These are phyloP conservation scores for Macrotis lagotis DNA, from an alignment of 2,113 vertebrate genomes.

Conservation along the genomic window DNA sequence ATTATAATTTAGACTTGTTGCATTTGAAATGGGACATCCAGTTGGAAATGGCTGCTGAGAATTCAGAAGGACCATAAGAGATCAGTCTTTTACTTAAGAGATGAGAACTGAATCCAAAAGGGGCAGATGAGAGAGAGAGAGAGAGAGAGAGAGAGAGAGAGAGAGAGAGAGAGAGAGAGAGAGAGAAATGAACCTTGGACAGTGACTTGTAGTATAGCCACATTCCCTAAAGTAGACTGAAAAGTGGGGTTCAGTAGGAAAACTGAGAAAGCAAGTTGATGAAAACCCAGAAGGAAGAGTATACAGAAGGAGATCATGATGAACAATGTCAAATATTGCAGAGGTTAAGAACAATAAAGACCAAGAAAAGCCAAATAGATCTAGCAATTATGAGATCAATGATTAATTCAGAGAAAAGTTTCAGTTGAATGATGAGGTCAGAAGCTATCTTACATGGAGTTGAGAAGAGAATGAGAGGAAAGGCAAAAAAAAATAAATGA, in stretches of 20 bases:
- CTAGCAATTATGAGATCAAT: not conserved
- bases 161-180: not conserved
- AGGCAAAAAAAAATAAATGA: not conserved
- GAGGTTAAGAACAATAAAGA: not conserved
- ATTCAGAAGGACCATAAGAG: not conserved
- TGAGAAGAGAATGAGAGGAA: not conserved
- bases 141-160: no score
- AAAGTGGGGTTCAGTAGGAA: not conserved
- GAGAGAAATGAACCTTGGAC: not conserved
- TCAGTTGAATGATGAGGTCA: not conserved
- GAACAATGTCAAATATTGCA: not conserved
- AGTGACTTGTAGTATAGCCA: not conserved
- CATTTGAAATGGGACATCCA: not conserved
- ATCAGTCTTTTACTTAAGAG: not conserved
- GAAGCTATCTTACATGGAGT: not conserved
- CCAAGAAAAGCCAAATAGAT: not conserved
- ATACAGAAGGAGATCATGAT: not conserved
- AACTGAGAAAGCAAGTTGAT: not conserved
- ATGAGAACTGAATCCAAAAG: not conserved
- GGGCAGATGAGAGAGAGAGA: not conserved
- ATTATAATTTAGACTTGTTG: not conserved
- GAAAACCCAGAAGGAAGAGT: not conserved
- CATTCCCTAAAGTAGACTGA: not conserved
- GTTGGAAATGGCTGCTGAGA: not conserved
- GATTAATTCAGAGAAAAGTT: not conserved